Percentiles rank a stretch among this genome's conserved stretches.
These are phyloP conservation scores for Agrenia bidenticulata DNA, from an alignment of 2,888 invertebrate genomes.

Conservation along the genomic window DNA sequence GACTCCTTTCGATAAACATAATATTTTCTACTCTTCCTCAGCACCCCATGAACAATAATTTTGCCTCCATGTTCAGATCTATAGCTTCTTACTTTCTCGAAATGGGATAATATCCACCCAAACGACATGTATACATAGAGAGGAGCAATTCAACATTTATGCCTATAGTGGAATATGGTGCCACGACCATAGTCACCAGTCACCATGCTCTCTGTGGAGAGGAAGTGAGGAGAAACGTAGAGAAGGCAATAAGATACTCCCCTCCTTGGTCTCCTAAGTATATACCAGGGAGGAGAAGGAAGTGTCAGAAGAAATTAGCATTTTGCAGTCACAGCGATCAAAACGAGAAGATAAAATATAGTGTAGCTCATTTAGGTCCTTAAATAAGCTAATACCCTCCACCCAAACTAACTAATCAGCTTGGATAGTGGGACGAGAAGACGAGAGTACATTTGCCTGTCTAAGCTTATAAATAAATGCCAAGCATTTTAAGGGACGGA, in stretches of 20 bases:
- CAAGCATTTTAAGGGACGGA: conserved; percentile 5
- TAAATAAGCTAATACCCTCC: conserved; percentile 14
- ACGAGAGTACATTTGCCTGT: conserved; percentile 12
- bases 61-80: conserved; percentile 15
- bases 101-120: too few relatives aligned
- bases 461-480: conserved; percentile 20
- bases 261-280: too few relatives aligned
- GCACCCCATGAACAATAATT: conserved; percentile 27
- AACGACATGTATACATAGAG: too few relatives aligned
- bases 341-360: conserved; percentile 14
- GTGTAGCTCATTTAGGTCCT: background rate
- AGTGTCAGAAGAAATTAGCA: conserved; percentile 19
- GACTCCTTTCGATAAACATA: conserved; percentile 19
- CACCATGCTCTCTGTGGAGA: too few relatives aligned
- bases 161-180: too few relatives aligned
- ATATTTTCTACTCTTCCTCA: conserved; percentile 19
- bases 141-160: too few relatives aligned
- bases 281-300: too few relatives aligned
- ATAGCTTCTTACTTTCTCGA: too few relatives aligned
- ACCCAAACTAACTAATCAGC: conserved; percentile 18
- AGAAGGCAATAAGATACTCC: too few relatives aligned
- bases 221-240: too few relatives aligned
- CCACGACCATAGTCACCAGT: too few relatives aligned
- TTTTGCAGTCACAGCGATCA: conserved; percentile 17
- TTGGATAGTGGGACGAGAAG: background rate